Evolutionary conservation across 2,888 invertebrate species (phyloP), one percentile per base, ranked within the genome.

Genomic region (Euzophera pinguis): DNA sequence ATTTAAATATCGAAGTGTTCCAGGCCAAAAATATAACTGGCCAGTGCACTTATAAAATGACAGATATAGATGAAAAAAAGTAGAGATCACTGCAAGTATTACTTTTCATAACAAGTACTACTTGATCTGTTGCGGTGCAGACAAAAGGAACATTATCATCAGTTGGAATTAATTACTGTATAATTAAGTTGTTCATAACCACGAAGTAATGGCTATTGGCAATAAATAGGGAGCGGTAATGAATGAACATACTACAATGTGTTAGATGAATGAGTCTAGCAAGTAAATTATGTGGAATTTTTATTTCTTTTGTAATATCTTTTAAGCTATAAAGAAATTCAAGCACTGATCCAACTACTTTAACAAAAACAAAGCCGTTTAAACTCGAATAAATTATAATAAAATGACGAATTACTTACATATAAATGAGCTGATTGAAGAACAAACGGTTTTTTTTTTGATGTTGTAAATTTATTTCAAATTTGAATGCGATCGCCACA

Each of bases 161-260:
- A 69, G 69, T 71, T 63, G 50, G 72, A 73, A 72, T 75, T 67
- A 73, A 72, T 74, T 66, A 64, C 42, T 48, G 27, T 50, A 55
- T 63, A 60, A 65, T 67, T 64, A 66, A 53, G 53, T 53, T 58
- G 62, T 61, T 53, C 45, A 54, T 48, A 55, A 53, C 43, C 53
- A 55, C 53, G 52, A 56, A 45, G 42, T 27, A 50, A 58, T 13
- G 52, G 53, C 48, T 54, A 39, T 54, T 53, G 52, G 57, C 38
- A 53, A 35, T 48, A 39, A 14, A 47, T 57, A 50, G 53, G 48
- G 12, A 9, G 39, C n/a, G 47, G 47, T 54, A 53, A 52, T 60
- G 32, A 47, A 37, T 47, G 35, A 54, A 51, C 27, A 1, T n/a
- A 42, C 4, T 32, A 45, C 50, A 42, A 49, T 45, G 55, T 54